Conservation (phyloP, 2,113 vertebrate genomes). For the Microtus ochrogaster region DNA sequence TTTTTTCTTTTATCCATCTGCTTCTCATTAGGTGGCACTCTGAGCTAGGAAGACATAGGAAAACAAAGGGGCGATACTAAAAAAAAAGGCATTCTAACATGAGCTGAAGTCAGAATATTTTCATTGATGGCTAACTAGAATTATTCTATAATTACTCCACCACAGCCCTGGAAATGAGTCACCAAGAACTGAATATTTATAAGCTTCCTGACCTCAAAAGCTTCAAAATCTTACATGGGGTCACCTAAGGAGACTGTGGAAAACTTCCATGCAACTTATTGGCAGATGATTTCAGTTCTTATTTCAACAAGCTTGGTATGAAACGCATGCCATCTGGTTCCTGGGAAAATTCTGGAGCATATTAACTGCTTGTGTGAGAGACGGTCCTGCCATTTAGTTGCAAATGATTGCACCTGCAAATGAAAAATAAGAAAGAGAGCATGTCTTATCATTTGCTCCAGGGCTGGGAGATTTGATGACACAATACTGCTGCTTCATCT, state of each 20-base stretch:
- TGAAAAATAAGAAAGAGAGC: slow-evolving; percentile 65
- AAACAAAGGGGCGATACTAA: slow-evolving; percentile 19
- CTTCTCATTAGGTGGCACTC: slow-evolving; percentile 81
- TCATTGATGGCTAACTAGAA: slow-evolving; percentile 84
- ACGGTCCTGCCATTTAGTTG: slow-evolving; percentile 80
- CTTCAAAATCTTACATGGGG: slow-evolving; percentile 86
- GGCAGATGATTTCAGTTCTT: slow-evolving; percentile 84
- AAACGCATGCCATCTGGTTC: slow-evolving; percentile 80
- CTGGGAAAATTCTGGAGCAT: slow-evolving; percentile 72
- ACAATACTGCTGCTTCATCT: slow-evolving; percentile 75
- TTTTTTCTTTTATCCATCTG: neutral
- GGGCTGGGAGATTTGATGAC: slow-evolving; percentile 73
- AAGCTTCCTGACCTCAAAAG: slow-evolving; percentile 88
- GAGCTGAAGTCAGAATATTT: slow-evolving; percentile 77
- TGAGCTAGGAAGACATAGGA: slow-evolving; percentile 69
- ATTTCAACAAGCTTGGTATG: slow-evolving; percentile 77
- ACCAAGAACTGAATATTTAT: slow-evolving; percentile 86
- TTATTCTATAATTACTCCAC: slow-evolving; percentile 83
- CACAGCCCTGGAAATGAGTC: slow-evolving; percentile 83
- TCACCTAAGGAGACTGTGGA: slow-evolving; percentile 90
- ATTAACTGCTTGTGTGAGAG: slow-evolving; percentile 77
- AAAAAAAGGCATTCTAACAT: slow-evolving; percentile 59
- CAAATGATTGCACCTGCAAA: slow-evolving; percentile 81
- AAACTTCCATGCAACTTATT: slow-evolving; percentile 87
- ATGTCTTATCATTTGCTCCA: slow-evolving; percentile 66